A percentile compares a stretch with the other conserved stretches of the same genome.
Evolutionary conservation across 2,113 vertebrate genomes (phyloP).

Genomic region (Peromyscus leucopus): DNA sequence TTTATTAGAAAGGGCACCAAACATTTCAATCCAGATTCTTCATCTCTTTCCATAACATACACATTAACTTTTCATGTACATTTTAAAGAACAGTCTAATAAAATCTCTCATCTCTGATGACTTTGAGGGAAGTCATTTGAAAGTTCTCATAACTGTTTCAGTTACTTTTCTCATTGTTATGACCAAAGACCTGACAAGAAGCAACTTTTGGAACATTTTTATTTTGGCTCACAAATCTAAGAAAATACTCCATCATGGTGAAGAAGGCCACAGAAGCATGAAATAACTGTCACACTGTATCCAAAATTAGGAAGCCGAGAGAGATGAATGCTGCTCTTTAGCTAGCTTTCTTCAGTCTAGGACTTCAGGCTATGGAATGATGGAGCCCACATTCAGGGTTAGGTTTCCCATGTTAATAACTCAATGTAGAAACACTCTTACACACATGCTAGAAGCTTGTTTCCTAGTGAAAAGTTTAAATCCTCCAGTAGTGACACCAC

Average conservation of each 20-base stretch:
- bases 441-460: not conserved
- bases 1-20: conserved; percentile 9
- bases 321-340: not conserved
- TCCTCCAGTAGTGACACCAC: too few relatives aligned
- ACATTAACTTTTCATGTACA: not conserved
- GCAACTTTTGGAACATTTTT: not conserved
- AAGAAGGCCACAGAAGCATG: not conserved
- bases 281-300: not conserved
- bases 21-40: not conserved
- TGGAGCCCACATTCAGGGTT: not conserved
- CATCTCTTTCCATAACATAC: not conserved
- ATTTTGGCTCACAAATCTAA: not conserved
- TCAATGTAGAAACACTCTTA: not conserved
- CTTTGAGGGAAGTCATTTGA: not conserved
- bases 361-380: not conserved
- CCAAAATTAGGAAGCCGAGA: not conserved
- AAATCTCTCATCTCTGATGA: not conserved
- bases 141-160: not conserved
- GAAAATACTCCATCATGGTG: not conserved
- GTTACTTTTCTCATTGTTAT: not conserved
- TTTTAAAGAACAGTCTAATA: not conserved
- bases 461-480: too few relatives aligned
- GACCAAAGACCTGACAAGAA: not conserved
- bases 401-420: not conserved
- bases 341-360: not conserved